Conservation (phyloP, 1,140 invertebrate species). For the Diachasma alloeum region DNA sequence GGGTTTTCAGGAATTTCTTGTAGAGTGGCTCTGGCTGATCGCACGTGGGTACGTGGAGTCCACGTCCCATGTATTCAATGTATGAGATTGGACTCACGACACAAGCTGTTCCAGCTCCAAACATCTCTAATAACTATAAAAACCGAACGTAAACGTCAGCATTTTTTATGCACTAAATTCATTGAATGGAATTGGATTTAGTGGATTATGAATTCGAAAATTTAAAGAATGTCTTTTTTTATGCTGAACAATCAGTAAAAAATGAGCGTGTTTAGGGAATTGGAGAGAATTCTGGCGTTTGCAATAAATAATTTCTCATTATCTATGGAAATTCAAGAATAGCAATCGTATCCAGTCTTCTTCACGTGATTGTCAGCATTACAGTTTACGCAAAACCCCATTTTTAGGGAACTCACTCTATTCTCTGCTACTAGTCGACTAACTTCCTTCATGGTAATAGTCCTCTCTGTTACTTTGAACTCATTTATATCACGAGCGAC, state of each 20-base stretch:
- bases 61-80: conserved; percentile 76
- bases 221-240: no score
- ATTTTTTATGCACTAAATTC: no score
- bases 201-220: no score
- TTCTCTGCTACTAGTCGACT: conserved; percentile 78
- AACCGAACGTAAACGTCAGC: conserved; percentile 37
- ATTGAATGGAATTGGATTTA: no score
- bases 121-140: conserved; percentile 87
- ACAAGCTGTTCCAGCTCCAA: conserved; percentile 94
- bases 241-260: no score
- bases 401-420: conserved; percentile 75
- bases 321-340: no score
- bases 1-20: conserved; percentile 74
- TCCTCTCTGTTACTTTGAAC: conserved; percentile 84
- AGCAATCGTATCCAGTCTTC: no score
- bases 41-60: conserved; percentile 79
- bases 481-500: conserved; percentile 86
- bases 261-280: no score
- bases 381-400: no score
- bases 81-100: conserved; percentile 88
- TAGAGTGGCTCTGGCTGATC: conserved; percentile 74
- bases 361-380: no score
- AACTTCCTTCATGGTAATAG: conserved; percentile 88
- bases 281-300: no score
- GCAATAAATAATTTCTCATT: no score